Percentiles rank a stretch among this genome's conserved stretches.
These are phyloP conservation scores for Rutpela maculata DNA, from an alignment of 2,888 invertebrate genomes.

Conservation along the genomic window DNA sequence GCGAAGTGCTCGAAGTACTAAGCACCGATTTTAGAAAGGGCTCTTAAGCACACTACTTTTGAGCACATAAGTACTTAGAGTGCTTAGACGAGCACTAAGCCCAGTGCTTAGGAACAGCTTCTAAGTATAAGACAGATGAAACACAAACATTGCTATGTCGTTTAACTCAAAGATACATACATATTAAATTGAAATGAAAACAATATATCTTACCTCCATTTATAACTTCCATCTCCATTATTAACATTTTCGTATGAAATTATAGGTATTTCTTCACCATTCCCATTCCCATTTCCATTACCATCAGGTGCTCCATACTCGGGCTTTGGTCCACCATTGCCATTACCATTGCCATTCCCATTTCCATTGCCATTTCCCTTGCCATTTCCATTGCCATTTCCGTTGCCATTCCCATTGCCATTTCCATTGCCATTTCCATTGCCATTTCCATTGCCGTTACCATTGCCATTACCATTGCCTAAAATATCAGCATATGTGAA, in stretches of 20 bases:
- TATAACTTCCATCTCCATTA: slow-evolving; percentile 78
- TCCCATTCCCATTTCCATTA: slow-evolving; percentile 61
- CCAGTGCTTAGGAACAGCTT: too few relatives aligned
- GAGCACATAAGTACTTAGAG: too few relatives aligned
- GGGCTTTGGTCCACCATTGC: slow-evolving; percentile 34
- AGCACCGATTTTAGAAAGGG: too few relatives aligned
- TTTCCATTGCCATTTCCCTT: slow-evolving; percentile 16
- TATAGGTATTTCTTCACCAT: slow-evolving; percentile 74
- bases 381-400: slow-evolving; percentile 19
- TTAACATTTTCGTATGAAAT: slow-evolving; percentile 77
- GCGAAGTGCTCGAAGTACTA: too few relatives aligned
- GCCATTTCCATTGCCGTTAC: slow-evolving; percentile 19
- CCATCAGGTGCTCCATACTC: slow-evolving; percentile 35
- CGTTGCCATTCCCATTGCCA: slow-evolving; percentile 17
- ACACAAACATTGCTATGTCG: too few relatives aligned
- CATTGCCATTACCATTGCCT: slow-evolving; percentile 36
- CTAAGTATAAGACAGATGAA: too few relatives aligned
- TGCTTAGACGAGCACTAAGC: too few relatives aligned
- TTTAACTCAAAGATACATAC: too few relatives aligned
- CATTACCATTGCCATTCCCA: slow-evolving; percentile 28
- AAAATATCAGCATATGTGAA: background rate
- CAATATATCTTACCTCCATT: slow-evolving; percentile 70
- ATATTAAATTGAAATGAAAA: slow-evolving; percentile 7
- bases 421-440: slow-evolving; percentile 21
- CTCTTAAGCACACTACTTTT: too few relatives aligned